Percentiles rank a stretch among this genome's conserved stretches.
Conservation (phyloP, 2,113 vertebrate species). For the Neolamprologus sp. region DNA sequence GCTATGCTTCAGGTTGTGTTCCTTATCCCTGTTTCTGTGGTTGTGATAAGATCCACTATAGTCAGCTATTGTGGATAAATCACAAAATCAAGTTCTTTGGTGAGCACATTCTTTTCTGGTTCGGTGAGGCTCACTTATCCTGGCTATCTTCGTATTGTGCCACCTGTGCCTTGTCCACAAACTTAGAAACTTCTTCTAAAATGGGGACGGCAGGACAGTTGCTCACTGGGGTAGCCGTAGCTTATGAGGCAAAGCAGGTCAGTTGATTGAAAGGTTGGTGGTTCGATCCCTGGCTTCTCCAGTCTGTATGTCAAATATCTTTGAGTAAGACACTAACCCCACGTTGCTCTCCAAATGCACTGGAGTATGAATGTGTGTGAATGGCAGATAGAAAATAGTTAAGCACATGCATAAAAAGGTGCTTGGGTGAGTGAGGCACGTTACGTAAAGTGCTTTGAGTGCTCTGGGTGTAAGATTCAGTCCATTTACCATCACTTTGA, state of each 20-base stretch:
- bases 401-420: rapidly evolving
- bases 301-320: not conserved
- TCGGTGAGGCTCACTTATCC: not conserved
- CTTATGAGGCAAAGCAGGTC: not conserved
- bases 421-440: not conserved
- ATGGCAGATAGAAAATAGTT: not conserved
- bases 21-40: not conserved
- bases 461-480: not conserved
- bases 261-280: not conserved
- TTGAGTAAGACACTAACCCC: not conserved
- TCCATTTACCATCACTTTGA: not conserved
- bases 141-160: not conserved
- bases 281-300: not conserved
- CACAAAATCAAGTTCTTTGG: not conserved
- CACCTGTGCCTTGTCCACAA: not conserved
- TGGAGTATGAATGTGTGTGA: not conserved
- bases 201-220: not conserved
- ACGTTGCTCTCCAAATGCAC: not conserved
- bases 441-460: not conserved
- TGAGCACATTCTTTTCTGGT: not conserved
- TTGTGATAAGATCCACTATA: not conserved
- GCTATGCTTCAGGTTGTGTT: not conserved
- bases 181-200: not conserved
- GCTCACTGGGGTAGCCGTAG: not conserved
- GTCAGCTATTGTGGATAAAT: not conserved